These are phyloP conservation scores for Coregonus ussuriensis DNA, from an alignment of 2,797 vertebrate species.

Conservation along the genomic window DNA sequence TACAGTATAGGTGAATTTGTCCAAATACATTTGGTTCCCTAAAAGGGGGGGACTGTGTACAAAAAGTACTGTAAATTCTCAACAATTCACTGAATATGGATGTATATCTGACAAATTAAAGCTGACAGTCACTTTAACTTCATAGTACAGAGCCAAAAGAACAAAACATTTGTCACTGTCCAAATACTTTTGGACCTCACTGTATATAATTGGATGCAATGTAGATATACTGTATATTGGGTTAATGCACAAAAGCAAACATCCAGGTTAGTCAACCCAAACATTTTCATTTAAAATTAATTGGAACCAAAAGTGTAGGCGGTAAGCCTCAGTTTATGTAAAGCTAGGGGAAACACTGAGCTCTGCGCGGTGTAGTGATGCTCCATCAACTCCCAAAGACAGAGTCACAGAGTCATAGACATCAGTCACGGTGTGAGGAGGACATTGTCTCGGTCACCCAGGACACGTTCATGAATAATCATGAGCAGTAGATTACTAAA, in stretches of 20 bases:
- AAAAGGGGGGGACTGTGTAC: too few relatives aligned
- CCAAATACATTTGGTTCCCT: too few relatives aligned
- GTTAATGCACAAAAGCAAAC: slow-evolving; percentile 2
- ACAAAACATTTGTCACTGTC: too few relatives aligned
- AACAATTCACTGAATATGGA: too few relatives aligned
- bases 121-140: too few relatives aligned
- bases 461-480: background rate
- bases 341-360: background rate
- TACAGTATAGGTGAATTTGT: too few relatives aligned
- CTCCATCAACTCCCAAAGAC: background rate
- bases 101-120: too few relatives aligned
- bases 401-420: background rate
- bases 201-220: background rate
- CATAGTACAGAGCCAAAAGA: too few relatives aligned
- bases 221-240: background rate
- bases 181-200: too few relatives aligned
- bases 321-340: background rate
- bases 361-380: background rate
- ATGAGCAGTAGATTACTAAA: slow-evolving; percentile 45
- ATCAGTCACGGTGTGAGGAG: slow-evolving; percentile 8
- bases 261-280: background rate
- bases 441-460: slow-evolving; percentile 52
- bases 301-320: background rate
- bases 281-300: background rate
- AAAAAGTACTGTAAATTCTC: too few relatives aligned